Base-by-base conservation (phyloP, 2,888 invertebrate species). In the Drosophila gaucha region DNA sequence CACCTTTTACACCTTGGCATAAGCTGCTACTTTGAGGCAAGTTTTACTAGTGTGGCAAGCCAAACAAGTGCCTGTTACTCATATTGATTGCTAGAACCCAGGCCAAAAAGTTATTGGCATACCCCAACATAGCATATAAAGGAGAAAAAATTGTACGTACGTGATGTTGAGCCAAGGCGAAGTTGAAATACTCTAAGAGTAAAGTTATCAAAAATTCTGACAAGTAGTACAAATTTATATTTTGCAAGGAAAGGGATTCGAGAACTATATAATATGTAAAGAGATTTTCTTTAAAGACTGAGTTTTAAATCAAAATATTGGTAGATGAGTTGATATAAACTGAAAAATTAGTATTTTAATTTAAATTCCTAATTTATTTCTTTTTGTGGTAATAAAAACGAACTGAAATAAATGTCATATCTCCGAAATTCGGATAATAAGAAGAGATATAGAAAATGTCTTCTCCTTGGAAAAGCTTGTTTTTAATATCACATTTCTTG, bases 1-100 rank as follows among this genome's bases (percentile, higher is more conserved):
- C 24, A 18, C 12, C 49, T 41, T n/a, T 39, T 51, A 28, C 62
- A 54, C 46, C 64, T 62, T 54, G 57, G 57, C 67, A 67, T 72
- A 74, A 74, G 73, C 60, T 74, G 86, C 82, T 80, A 71, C 86
- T 80, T 78, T 75, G 83, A 59, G 71, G 51, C 72, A 72, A 86
- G 83, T 66, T 72, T 62, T 58, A 47, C 68, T 70, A 39, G 62
- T 68, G 66, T 31, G 67, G 72, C 60, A 86, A 86, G 80, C 77
- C 83, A 86, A 80, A 80, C 86, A 80, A 86, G 80, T 86, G 80
- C 51, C 62, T 55, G 62, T 52, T 58, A 57, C 67, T 63, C 74
- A 68, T 83, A 84, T 82, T 82, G 80, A 82, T 86, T 80, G 84
- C 80, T 46, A 39, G 57, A 66, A 1, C 78, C 59, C 60, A 38